Conservation (phyloP, 2,888 invertebrate species). For the Polymixis flavicincta region DNA sequence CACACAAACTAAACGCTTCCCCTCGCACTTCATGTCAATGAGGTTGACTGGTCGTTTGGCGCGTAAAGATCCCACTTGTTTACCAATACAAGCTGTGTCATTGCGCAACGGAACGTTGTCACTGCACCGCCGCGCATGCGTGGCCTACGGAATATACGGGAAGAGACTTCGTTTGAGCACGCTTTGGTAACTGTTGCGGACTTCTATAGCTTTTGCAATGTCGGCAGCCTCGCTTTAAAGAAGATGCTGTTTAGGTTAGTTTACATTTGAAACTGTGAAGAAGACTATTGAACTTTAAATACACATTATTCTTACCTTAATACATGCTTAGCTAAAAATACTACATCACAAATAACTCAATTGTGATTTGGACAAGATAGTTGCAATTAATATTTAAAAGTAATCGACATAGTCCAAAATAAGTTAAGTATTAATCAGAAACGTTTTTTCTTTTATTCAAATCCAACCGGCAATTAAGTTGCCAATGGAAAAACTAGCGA, state of each 20-base stretch:
- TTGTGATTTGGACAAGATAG: not conserved
- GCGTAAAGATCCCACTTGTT: slow-evolving; percentile 64
- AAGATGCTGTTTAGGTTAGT: not conserved
- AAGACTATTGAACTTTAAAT: not conserved
- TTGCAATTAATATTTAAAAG: not conserved
- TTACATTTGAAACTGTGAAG: not conserved
- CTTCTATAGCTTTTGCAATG: not conserved
- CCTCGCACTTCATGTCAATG: slow-evolving; percentile 38
- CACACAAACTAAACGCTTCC: slow-evolving; percentile 19
- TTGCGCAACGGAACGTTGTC: slow-evolving; percentile 68
- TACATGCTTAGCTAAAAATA: slow-evolving; percentile 13
- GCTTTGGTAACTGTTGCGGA: slow-evolving; percentile 1
- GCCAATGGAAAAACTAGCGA: slow-evolving; percentile 19
- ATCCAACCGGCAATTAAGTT: slow-evolving; percentile 34
- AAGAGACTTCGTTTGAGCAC: slow-evolving; percentile 31
- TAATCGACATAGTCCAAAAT: slow-evolving; percentile 18
- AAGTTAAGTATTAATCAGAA: not conserved
- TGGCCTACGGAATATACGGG: slow-evolving; percentile 52
- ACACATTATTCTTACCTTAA: not conserved
- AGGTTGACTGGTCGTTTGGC: slow-evolving; percentile 43
- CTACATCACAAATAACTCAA: not conserved
- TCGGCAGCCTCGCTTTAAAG: not conserved
- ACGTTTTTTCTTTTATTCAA: not conserved
- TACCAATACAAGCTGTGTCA: slow-evolving; percentile 65
- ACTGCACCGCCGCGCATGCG: slow-evolving; percentile 60